Conservation (phyloP, 2,113 vertebrate species). For the Dasypus novemcinctus region DNA sequence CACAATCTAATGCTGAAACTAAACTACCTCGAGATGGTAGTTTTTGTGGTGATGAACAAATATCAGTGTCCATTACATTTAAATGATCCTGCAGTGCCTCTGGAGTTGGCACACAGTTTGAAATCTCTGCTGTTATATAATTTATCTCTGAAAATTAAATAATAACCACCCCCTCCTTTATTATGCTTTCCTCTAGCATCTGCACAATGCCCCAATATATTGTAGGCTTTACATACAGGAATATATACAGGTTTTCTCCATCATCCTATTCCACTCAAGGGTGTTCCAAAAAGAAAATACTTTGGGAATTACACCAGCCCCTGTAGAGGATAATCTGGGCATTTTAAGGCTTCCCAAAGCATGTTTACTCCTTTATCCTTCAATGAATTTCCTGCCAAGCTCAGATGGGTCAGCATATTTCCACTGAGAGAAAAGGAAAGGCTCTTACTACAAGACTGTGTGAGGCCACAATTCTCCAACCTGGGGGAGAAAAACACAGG, state of each 20-base stretch:
- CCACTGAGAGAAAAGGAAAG: not conserved
- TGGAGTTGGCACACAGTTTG: not conserved
- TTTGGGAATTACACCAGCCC: constrained; percentile 26
- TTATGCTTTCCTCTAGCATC: too few relatives aligned
- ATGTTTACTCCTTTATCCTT: rapidly evolving
- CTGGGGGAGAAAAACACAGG: not conserved
- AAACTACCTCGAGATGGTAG: not conserved
- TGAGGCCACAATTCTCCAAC: not conserved
- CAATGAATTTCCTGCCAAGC: not conserved
- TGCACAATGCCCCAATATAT: rapidly evolving
- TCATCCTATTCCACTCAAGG: too few relatives aligned
- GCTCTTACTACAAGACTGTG: rapidly evolving
- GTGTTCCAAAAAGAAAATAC: rapidly evolving
- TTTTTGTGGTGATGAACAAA: not conserved
- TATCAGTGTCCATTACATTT: not conserved
- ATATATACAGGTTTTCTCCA: rapidly evolving
- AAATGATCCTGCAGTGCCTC: not conserved
- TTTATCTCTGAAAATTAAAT: not conserved
- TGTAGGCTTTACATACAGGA: not conserved
- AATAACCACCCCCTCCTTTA: not conserved
- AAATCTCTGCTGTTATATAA: not conserved
- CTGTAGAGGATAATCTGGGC: not conserved
- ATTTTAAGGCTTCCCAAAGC: not conserved
- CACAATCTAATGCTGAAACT: rapidly evolving
- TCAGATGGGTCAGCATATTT: constrained; percentile 27